phyloP scores from a whole-genome alignment of 2,113 vertebrate species.

The Mionectes macconnelli region DNA sequence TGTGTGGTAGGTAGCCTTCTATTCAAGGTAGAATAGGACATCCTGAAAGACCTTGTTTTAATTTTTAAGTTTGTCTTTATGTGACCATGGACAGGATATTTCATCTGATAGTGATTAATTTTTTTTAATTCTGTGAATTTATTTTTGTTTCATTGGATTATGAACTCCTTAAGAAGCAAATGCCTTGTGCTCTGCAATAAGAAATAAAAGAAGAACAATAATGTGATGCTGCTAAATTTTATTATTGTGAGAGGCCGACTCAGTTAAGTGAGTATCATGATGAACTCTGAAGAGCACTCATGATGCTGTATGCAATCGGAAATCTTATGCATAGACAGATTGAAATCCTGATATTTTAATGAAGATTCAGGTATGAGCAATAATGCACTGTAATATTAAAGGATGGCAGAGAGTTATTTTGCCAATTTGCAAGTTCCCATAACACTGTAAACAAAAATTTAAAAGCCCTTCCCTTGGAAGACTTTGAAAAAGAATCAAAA shows the following conservation, averaged over 20 bases:
- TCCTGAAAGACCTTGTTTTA: neutral
- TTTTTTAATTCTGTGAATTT: neutral
- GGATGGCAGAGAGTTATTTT: constrained; percentile 50
- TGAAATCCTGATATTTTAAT: constrained; percentile 45
- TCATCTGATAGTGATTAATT: neutral
- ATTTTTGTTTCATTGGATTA: neutral
- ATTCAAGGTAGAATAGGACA: neutral
- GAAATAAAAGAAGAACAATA: neutral
- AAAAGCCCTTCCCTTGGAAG: constrained; percentile 46
- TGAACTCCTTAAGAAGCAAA: neutral
- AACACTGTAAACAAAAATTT: constrained; percentile 68
- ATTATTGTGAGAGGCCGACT: neutral
- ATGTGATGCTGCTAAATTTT: neutral
- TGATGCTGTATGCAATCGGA: constrained; percentile 35
- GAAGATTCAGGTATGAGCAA: constrained; percentile 61
- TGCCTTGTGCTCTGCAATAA: neutral
- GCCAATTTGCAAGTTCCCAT: constrained; percentile 54
- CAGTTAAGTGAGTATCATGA: neutral
- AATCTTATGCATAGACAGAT: constrained; percentile 39
- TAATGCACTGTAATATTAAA: constrained; percentile 37
- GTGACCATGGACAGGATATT: neutral
- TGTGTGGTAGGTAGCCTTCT: neutral
- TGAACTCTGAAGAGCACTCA: constrained; percentile 27
- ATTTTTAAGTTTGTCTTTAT: neutral
- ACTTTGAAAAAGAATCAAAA: constrained; percentile 46